These are phyloP conservation scores for Microtus ochrogaster DNA, from an alignment of 2,113 vertebrate species.

Conservation along the genomic window DNA sequence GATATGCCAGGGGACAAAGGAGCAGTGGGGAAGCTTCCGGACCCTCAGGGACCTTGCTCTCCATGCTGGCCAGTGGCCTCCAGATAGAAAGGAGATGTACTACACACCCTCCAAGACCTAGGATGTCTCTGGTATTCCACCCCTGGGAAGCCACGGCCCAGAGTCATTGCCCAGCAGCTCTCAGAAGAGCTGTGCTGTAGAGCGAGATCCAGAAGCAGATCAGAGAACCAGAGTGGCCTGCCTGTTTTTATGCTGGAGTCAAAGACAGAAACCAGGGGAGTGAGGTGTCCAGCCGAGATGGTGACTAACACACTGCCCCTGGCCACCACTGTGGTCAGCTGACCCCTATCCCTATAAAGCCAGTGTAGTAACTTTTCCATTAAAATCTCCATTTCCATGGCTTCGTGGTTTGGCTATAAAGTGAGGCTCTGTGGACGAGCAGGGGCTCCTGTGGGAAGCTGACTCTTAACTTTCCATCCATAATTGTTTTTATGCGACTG, in stretches of 20 bases:
- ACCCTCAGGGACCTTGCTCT: conserved; percentile 8
- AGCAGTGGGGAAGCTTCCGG: neutral
- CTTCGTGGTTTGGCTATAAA: conserved; percentile 61
- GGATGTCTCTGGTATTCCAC: neutral
- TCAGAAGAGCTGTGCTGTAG: neutral
- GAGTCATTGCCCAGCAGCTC: neutral
- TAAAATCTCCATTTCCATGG: conserved; percentile 43
- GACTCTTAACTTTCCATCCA: neutral
- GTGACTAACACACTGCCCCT: conserved; percentile 54
- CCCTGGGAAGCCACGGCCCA: neutral
- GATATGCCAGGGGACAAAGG: neutral
- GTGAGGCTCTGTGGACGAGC: neutral
- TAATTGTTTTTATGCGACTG: conserved; percentile 27
- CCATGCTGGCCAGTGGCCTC: neutral
- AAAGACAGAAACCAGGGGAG: neutral
- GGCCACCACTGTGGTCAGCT: neutral
- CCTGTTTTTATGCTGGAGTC: neutral
- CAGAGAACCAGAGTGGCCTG: neutral
- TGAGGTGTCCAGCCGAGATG: conserved; percentile 2
- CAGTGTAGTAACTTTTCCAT: conserved; percentile 48
- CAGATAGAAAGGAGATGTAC: neutral
- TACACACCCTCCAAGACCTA: neutral
- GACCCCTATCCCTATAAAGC: conserved; percentile 9
- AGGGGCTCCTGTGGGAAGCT: neutral
- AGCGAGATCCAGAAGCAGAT: neutral